Conservation (phyloP, 1,140 invertebrate species). For the Bilobella aurantiaca region DNA sequence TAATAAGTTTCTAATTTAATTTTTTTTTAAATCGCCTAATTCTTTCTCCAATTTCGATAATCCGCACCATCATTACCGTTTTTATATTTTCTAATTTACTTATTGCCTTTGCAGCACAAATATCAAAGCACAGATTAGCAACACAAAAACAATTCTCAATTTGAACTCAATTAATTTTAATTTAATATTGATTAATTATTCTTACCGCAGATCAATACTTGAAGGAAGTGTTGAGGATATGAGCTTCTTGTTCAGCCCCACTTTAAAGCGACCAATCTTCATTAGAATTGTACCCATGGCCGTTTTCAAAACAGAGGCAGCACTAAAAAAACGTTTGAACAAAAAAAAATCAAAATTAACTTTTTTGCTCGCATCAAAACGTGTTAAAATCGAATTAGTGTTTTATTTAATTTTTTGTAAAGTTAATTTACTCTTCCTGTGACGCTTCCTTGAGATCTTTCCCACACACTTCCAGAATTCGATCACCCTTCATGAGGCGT, state of each 20-base stretch:
- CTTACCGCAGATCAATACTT: not conserved
- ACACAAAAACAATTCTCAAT: not conserved
- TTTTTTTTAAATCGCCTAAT: too few relatives aligned
- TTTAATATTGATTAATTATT: not conserved
- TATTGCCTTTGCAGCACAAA: too few relatives aligned
- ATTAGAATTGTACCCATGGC: conserved; percentile 63
- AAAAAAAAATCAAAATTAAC: conserved; percentile 11
- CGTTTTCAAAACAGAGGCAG: conserved; percentile 76
- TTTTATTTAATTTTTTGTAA: too few relatives aligned
- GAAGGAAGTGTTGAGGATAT: not conserved
- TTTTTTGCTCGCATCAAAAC: too few relatives aligned
- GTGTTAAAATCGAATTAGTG: too few relatives aligned
- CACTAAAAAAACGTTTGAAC: conserved; percentile 50
- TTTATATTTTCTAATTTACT: too few relatives aligned
- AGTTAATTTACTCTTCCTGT: conserved; percentile 14
- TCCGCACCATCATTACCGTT: too few relatives aligned
- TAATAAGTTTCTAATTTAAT: too few relatives aligned
- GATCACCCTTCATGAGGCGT: conserved; percentile 58
- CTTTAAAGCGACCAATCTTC: conserved; percentile 71
- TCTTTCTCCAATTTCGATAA: too few relatives aligned
- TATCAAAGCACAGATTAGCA: too few relatives aligned
- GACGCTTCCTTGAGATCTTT: conserved; percentile 69
- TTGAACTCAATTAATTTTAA: not conserved
- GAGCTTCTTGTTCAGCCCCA: not conserved
- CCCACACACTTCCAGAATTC: conserved; percentile 58